These are phyloP conservation scores for Turnix velox DNA, from an alignment of 2,113 vertebrate genomes.

Conservation along the genomic window DNA sequence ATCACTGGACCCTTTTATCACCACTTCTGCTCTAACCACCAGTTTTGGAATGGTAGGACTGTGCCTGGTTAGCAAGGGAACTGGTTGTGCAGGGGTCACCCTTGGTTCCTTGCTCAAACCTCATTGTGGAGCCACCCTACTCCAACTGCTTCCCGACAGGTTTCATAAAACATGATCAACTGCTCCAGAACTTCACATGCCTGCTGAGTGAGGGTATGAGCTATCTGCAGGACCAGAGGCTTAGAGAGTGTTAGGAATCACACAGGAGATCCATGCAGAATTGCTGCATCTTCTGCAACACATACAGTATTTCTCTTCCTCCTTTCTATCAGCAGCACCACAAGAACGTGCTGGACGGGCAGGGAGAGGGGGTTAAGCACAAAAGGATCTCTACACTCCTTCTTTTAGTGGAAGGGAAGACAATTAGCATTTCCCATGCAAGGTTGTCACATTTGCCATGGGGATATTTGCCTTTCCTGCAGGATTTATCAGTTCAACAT, in stretches of 20 bases:
- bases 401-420: neutral
- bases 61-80: neutral
- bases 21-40: neutral
- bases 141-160: neutral
- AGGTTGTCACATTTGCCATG: neutral
- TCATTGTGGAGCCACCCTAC: neutral
- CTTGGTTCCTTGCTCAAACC: neutral
- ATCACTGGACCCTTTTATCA: accelerated
- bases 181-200: neutral
- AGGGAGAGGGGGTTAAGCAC: neutral
- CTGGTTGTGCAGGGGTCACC: neutral
- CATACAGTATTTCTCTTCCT: neutral
- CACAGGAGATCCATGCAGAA: neutral
- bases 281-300: neutral
- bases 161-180: neutral
- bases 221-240: neutral
- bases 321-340: neutral
- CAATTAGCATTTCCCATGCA: neutral
- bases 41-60: neutral
- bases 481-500: neutral
- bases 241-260: neutral
- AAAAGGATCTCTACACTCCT: neutral
- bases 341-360: neutral
- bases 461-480: neutral
- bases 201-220: neutral